A percentile compares a stretch with the other conserved stretches of the same genome.
Conservation (phyloP, 2,113 vertebrate species). For the Indicator maculatus region DNA sequence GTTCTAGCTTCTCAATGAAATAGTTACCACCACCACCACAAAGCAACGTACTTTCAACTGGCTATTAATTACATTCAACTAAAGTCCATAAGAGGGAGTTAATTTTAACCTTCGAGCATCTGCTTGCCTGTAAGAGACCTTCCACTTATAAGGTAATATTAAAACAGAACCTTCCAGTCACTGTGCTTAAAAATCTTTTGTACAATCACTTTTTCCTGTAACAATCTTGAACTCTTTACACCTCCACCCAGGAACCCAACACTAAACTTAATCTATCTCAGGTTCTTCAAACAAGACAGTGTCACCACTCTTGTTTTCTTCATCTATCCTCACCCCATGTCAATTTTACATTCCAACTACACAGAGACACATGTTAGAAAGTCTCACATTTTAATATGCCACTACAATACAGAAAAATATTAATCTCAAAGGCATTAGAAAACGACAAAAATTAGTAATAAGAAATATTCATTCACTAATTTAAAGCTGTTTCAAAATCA, state of each 20-base stretch:
- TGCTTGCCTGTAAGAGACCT: conserved; percentile 10
- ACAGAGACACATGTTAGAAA: background rate
- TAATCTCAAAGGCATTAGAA: background rate
- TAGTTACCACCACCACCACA: conserved; percentile 40
- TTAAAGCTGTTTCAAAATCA: background rate
- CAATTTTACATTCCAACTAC: background rate
- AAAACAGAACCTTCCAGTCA: background rate
- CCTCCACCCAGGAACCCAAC: background rate
- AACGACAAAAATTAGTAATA: background rate
- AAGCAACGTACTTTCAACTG: conserved; percentile 40
- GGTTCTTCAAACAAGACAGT: background rate
- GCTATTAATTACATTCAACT: conserved; percentile 56
- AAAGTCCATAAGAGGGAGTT: conserved; percentile 2
- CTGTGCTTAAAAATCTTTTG: background rate
- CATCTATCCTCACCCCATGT: background rate
- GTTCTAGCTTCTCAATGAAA: conserved; percentile 9
- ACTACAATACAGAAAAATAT: background rate
- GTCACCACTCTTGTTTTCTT: background rate
- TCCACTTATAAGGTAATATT: background rate
- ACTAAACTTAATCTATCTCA: background rate
- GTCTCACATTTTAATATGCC: background rate
- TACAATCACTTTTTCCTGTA: background rate
- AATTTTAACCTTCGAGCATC: conserved; percentile 45
- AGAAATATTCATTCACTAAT: conserved; percentile 7
- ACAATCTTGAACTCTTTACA: background rate